Percentiles rank a stretch among this genome's conserved stretches.
These are phyloP conservation scores for Mugil cephalus DNA, from an alignment of 2,113 vertebrate species.

Conservation along the genomic window DNA sequence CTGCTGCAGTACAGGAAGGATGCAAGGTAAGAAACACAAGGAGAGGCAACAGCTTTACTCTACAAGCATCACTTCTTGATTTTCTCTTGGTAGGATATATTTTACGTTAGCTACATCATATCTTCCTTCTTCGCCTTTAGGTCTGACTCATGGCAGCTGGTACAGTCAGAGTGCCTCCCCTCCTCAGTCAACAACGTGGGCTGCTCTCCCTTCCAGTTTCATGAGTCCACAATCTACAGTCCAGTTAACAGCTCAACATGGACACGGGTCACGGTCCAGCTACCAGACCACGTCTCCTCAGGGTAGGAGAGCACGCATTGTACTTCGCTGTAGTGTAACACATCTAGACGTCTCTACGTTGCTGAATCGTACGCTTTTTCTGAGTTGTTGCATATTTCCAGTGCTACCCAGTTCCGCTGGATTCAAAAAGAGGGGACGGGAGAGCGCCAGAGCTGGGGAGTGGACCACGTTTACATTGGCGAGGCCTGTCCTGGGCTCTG, in stretches of 20 bases:
- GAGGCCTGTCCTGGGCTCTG: conserved; percentile 95
- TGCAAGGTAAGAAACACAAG: conserved; percentile 86
- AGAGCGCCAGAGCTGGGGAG: conserved; percentile 95
- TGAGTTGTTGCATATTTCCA: conserved; percentile 65
- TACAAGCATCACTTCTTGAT: not conserved
- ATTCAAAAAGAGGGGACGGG: conserved; percentile 94
- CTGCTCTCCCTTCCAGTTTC: conserved; percentile 98
- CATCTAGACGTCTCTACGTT: not conserved
- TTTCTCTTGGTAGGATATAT: not conserved
- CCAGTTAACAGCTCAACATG: conserved; percentile 95
- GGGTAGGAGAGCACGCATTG: conserved; percentile 80
- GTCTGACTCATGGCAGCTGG: conserved; percentile 95
- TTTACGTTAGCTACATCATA: not conserved
- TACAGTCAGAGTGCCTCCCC: conserved; percentile 96
- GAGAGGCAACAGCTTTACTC: not conserved
- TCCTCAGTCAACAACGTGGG: conserved; percentile 96
- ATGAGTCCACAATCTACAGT: conserved; percentile 97
- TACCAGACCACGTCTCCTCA: conserved; percentile 96
- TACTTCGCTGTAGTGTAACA: not conserved
- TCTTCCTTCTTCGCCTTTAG: conserved; percentile 73
- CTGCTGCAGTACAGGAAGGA: conserved; percentile 97
- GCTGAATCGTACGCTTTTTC: not conserved
- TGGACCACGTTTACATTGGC: conserved; percentile 96
- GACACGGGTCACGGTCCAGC: conserved; percentile 94
- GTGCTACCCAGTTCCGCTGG: conserved; percentile 98